These are phyloP conservation scores for Pilophorus perplexus DNA, from an alignment of 2,888 invertebrate genomes.

Conservation along the genomic window DNA sequence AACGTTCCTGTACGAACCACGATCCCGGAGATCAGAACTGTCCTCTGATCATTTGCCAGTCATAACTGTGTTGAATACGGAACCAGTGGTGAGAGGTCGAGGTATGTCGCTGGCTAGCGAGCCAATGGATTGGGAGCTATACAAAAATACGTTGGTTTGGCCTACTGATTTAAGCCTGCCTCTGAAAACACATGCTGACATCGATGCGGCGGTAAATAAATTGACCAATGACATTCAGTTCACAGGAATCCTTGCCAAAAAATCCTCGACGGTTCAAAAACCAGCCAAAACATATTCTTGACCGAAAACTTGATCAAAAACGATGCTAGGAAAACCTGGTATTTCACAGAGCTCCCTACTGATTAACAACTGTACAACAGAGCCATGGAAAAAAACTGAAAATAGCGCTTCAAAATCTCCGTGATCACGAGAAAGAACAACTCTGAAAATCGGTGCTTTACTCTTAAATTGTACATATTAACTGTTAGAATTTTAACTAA, in stretches of 20 bases:
- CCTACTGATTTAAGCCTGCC: background rate
- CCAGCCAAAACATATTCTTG: constrained; percentile 3
- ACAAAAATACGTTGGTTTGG: background rate
- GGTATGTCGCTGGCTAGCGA: background rate
- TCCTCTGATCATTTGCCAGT: constrained; percentile 15
- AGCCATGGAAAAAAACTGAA: too few species aligned
- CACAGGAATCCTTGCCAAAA: background rate
- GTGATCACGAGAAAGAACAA: too few species aligned
- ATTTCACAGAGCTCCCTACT: background rate
- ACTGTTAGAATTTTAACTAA: too few species aligned
- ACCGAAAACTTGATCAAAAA: background rate
- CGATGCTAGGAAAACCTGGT: background rate
- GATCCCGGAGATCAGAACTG: constrained; percentile 10
- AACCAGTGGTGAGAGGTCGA: background rate
- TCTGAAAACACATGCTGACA: constrained; percentile 2
- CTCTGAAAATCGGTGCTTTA: too few species aligned
- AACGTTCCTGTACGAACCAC: background rate
- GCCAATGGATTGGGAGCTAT: background rate
- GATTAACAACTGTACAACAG: background rate
- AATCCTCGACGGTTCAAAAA: constrained; percentile 7
- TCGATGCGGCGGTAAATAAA: background rate
- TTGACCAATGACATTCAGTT: constrained; percentile 1
- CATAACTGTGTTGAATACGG: background rate
- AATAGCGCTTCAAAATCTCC: too few species aligned
- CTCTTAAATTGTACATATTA: too few species aligned